Base-by-base conservation (phyloP, 2,113 vertebrate species). In the Nannobrachium achirus region DNA sequence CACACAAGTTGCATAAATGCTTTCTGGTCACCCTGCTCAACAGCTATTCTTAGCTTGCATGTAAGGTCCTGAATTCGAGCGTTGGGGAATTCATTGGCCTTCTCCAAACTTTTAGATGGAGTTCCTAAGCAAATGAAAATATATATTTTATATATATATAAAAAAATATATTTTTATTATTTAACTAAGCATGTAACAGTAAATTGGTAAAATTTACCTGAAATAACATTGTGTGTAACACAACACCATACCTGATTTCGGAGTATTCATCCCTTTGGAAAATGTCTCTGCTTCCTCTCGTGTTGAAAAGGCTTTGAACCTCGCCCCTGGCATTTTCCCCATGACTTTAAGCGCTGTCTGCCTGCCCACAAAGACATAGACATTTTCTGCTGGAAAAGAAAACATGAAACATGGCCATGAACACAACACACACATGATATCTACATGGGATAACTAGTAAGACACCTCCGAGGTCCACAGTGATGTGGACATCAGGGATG, bases 221-320 rank as follows among this genome's bases (percentile, higher is more conserved):
- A n/a, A n/a, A n/a, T n/a, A n/a, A n/a, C n/a, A n/a, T n/a, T n/a
- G n/a, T 33, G 25, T 33, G 25, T 33, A 33, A 33, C 25, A 33
- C 3, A 4, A 5, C 25, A 33, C 25, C 56, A 59, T 41, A 59
- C 56, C 56, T 44, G 56, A 33, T 33, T 33, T 5, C 25, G 6
- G 25, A 4, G 25, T 94, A 76, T 91, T 94, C 57, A 93, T 89
- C 33, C 95, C 95, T 87, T 89, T 94, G 64, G 95, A 94, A 90
- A 96, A 96, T 68, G 92, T 95, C 76, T 96, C 94, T 15, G 95
- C 95, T 73, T 95, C 95, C 82, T 95, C 95, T 70, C 93, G 89
- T 50, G 89, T 94, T 59, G 92, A 80, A 83, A 96, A 96, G 63
- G 93, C 93, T 88, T 96, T 96, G 75, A 96, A 96, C 45, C 95